These are phyloP conservation scores for Trinectes maculatus DNA, from an alignment of 2,113 vertebrate genomes.

Conservation along the genomic window DNA sequence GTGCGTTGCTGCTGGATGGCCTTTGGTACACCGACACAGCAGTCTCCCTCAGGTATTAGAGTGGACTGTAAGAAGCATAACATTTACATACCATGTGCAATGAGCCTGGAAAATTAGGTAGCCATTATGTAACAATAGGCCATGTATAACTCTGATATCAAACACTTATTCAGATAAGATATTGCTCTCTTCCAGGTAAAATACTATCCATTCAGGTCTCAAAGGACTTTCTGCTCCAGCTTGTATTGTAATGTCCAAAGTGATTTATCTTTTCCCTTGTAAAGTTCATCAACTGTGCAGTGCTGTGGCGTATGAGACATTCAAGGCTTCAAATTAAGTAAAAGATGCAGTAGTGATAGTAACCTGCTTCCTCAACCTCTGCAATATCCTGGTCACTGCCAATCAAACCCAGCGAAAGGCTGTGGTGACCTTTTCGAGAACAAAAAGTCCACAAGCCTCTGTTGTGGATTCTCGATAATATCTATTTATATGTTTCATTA, in stretches of 20 bases:
- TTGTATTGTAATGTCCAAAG: slow-evolving; percentile 51
- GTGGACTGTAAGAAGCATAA: slow-evolving; percentile 31
- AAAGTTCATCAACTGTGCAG: slow-evolving; percentile 14
- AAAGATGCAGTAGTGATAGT: slow-evolving; percentile 33
- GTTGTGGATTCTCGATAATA: not conserved
- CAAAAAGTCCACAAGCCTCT: not conserved
- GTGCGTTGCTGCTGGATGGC: slow-evolving; percentile 46
- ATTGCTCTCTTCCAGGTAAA: slow-evolving; percentile 30
- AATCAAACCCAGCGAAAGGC: slow-evolving; percentile 35
- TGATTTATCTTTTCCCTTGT: slow-evolving; percentile 65
- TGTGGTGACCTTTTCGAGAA: slow-evolving; percentile 8
- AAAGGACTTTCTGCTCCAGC: slow-evolving; percentile 59
- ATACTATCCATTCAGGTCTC: slow-evolving; percentile 48
- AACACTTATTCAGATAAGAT: slow-evolving; percentile 35
- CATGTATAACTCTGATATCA: slow-evolving; percentile 52
- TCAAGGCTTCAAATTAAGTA: slow-evolving; percentile 45
- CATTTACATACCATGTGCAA: slow-evolving; percentile 63
- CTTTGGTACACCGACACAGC: slow-evolving; percentile 46
- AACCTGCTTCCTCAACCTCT: slow-evolving; percentile 5
- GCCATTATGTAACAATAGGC: slow-evolving; percentile 51
- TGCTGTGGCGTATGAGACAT: slow-evolving; percentile 18
- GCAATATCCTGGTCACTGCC: slow-evolving; percentile 21
- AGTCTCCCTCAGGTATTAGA: slow-evolving; percentile 68
- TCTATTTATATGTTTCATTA: not conserved
- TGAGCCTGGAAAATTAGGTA: slow-evolving; percentile 57